phyloP scores from a whole-genome alignment of 2,888 invertebrate genomes.

The Zygothrica quintamaculata region DNA sequence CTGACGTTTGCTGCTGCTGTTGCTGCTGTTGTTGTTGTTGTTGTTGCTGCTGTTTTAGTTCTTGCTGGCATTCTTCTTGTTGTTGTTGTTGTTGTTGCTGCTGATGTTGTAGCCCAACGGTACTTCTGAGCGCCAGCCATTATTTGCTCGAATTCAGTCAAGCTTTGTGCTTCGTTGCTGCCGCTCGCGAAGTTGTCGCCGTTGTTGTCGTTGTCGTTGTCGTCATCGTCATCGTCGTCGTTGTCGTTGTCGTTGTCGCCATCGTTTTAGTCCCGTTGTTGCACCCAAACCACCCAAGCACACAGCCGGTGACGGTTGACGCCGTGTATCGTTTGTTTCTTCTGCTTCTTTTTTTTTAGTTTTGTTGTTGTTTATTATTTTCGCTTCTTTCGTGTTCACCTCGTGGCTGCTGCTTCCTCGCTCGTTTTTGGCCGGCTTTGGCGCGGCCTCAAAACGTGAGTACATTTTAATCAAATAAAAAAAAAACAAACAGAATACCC shows the following conservation, averaged over 20 bases:
- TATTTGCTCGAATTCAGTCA: constrained; percentile 77
- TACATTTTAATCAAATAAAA: constrained; percentile 32
- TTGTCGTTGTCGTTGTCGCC: constrained; percentile 16
- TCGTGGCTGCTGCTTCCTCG: constrained; percentile 31
- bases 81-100: constrained; percentile 28
- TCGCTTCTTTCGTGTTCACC: constrained; percentile 15
- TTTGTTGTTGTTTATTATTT: too few species aligned
- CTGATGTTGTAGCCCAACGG: constrained; percentile 70
- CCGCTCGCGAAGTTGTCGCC: constrained; percentile 75
- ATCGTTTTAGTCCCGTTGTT: constrained; percentile 47
- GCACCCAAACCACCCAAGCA: constrained; percentile 49
- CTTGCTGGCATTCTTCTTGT: constrained; percentile 7
- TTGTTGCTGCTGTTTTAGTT: constrained; percentile 13
- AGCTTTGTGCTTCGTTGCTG: constrained; percentile 79
- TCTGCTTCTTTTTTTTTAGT: too few species aligned
- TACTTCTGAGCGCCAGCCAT: constrained; percentile 74
- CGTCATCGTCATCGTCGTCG: neutral
- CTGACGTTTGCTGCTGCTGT: constrained; percentile 32
- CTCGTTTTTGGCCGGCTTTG: constrained; percentile 69
- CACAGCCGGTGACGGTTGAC: constrained; percentile 11
- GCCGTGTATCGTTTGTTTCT: constrained; percentile 1
- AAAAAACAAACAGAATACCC: constrained; percentile 16
- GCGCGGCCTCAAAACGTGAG: constrained; percentile 74
- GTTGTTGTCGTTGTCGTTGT: constrained; percentile 18
- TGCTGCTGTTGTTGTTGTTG: constrained; percentile 28